Evolutionary conservation across 2,113 vertebrate species (phyloP).

Genomic region (Vimba vimba): DNA sequence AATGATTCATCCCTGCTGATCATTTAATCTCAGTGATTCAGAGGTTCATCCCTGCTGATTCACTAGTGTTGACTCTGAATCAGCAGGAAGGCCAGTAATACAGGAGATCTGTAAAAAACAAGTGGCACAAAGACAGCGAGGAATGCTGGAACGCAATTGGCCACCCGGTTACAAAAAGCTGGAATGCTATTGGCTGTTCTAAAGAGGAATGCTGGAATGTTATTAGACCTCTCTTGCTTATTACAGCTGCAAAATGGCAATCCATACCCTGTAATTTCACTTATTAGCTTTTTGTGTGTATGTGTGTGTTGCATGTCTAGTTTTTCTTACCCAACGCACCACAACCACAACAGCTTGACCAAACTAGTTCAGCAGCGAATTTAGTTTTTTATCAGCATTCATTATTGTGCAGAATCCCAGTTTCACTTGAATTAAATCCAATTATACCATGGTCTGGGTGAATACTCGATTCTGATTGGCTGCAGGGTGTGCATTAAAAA

Average conservation of each 20-base stretch:
- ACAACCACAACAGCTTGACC: not conserved
- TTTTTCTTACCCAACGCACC: not conserved
- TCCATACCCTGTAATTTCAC: slow-evolving; percentile 12
- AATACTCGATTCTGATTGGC: no score
- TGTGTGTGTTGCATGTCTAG: slow-evolving; percentile 1
- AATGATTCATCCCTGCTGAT: slow-evolving; percentile 22
- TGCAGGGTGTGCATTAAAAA: no score
- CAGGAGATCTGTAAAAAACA: not conserved
- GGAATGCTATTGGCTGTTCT: not conserved
- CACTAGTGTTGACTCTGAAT: not conserved
- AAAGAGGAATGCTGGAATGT: not conserved
- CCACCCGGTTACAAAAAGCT: not conserved
- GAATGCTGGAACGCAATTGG: not conserved
- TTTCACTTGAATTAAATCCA: no score
- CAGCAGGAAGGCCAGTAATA: slow-evolving; percentile 15
- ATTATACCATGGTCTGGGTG: no score
- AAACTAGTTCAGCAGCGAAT: not conserved
- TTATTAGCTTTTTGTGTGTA: not conserved
- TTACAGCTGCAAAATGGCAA: not conserved
- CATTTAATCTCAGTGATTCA: slow-evolving; percentile 23
- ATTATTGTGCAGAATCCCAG: no score
- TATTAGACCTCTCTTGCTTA: not conserved
- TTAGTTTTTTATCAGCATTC: no score
- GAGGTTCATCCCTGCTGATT: slow-evolving; percentile 29
- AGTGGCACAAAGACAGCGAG: not conserved